A percentile compares a stretch with the other conserved stretches of the same genome.
Evolutionary conservation across 2,797 vertebrate genomes (phyloP).

Genomic region (Chromis chromis): DNA sequence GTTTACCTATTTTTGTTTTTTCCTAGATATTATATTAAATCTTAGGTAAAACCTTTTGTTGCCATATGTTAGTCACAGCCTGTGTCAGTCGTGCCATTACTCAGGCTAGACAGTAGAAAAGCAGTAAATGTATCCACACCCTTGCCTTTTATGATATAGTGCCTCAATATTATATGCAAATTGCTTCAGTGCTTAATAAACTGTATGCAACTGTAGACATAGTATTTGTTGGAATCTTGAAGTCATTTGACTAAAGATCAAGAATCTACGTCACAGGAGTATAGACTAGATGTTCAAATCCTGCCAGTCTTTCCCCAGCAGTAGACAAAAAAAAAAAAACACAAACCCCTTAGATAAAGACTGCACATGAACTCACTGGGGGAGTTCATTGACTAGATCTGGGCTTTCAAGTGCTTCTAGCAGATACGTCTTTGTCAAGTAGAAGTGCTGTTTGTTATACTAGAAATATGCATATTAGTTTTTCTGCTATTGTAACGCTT

Average conservation of each 20-base stretch:
- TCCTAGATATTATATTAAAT: slow-evolving; percentile 45
- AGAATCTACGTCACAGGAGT: slow-evolving; percentile 26
- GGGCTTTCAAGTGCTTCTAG: slow-evolving; percentile 51
- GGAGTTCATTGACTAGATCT: slow-evolving; percentile 37
- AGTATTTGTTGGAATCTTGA: slow-evolving; percentile 40
- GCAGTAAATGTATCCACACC: slow-evolving; percentile 64
- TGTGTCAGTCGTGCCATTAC: slow-evolving; percentile 56
- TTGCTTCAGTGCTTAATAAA: slow-evolving; percentile 72
- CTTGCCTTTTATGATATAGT: slow-evolving; percentile 77
- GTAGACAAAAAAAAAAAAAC: slow-evolving; percentile 10
- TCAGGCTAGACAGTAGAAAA: slow-evolving; percentile 59
- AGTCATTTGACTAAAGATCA: slow-evolving; percentile 20
- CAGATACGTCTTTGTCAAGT: slow-evolving; percentile 61
- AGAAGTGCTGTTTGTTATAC: slow-evolving; percentile 62
- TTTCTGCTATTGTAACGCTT: slow-evolving; percentile 49
- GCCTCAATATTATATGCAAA: slow-evolving; percentile 81
- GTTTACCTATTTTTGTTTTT: slow-evolving; percentile 66
- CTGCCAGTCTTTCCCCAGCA: slow-evolving; percentile 14
- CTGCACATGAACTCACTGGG: slow-evolving; percentile 46
- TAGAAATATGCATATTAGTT: slow-evolving; percentile 33
- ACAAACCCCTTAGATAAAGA: slow-evolving; percentile 1
- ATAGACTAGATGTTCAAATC: slow-evolving; percentile 31
- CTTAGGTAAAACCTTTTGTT: slow-evolving; percentile 44
- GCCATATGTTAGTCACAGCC: slow-evolving; percentile 69
- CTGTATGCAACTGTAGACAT: slow-evolving; percentile 65